phyloP scores from a whole-genome alignment of 2,797 vertebrate genomes.

The Falco naumanni region DNA sequence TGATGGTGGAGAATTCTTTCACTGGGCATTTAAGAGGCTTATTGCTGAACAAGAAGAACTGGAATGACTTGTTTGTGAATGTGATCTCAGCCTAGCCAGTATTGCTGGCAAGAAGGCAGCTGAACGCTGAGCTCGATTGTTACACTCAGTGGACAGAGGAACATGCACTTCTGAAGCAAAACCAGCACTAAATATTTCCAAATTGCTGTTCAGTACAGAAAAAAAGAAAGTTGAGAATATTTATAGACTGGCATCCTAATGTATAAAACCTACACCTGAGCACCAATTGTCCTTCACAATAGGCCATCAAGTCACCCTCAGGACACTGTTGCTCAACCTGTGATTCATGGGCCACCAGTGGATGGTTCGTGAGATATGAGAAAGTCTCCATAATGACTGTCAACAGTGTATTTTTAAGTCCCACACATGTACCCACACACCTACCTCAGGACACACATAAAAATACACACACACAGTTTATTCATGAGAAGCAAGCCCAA shows the following conservation, averaged over 20 bases:
- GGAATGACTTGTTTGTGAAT: slow-evolving; percentile 37
- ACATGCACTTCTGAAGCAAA: not conserved
- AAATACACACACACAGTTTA: too few species aligned
- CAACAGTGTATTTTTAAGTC: not conserved
- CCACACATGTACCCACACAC: not conserved
- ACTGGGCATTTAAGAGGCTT: not conserved
- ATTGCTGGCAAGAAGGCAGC: not conserved
- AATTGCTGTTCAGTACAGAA: not conserved
- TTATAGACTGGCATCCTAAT: not conserved
- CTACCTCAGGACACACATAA: not conserved
- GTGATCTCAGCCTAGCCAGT: not conserved
- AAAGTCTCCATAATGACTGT: not conserved
- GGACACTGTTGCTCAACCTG: not conserved
- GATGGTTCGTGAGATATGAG: not conserved
- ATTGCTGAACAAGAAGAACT: slow-evolving; percentile 32
- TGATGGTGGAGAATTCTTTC: not conserved
- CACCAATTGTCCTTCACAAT: not conserved
- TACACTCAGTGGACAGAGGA: not conserved
- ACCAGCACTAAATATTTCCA: not conserved
- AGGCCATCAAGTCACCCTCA: not conserved
- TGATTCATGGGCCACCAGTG: not conserved
- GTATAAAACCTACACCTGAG: not conserved
- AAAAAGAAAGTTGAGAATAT: not conserved
- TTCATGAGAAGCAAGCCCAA: not conserved
- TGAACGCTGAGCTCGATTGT: not conserved